Percentiles rank a stretch among this genome's conserved stretches.
These are phyloP conservation scores for Nothocercus julius DNA, from an alignment of 2,113 vertebrate species.

Conservation along the genomic window DNA sequence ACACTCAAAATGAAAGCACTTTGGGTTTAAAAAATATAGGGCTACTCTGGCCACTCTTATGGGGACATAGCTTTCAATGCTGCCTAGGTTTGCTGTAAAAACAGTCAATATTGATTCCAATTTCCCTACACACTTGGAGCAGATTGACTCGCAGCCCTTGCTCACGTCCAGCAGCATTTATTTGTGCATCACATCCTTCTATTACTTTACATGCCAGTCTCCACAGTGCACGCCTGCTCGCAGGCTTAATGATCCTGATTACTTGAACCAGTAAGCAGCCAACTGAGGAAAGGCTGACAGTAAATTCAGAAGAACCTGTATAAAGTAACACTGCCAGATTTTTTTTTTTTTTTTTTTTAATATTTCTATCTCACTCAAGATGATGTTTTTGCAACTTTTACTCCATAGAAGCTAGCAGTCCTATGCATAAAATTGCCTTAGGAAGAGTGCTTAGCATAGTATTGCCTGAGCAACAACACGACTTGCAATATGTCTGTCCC, in stretches of 20 bases:
- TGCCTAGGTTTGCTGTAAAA: not conserved
- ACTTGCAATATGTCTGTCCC: not conserved
- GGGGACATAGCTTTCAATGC: fast-evolving
- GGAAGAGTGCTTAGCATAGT: not conserved
- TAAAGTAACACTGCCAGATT: not conserved
- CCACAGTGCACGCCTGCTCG: not conserved
- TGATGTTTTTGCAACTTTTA: not conserved
- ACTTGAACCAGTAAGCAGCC: not conserved
- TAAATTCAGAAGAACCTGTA: not conserved
- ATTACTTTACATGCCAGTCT: not conserved
- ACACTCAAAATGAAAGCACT: not conserved
- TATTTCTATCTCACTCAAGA: not conserved
- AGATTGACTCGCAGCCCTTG: not conserved
- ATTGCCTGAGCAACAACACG: not conserved
- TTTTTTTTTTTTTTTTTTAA: not conserved
- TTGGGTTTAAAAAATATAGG: not conserved
- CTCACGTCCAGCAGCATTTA: not conserved
- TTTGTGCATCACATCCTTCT: not conserved
- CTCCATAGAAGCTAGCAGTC: not conserved
- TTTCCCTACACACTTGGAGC: not conserved
- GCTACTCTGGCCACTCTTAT: not conserved
- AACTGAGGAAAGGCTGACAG: not conserved
- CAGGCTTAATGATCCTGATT: not conserved
- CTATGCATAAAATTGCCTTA: not conserved
- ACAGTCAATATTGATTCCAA: not conserved